Base-by-base conservation (phyloP, 2,888 invertebrate species). In the Mallateleia sp. region DNA sequence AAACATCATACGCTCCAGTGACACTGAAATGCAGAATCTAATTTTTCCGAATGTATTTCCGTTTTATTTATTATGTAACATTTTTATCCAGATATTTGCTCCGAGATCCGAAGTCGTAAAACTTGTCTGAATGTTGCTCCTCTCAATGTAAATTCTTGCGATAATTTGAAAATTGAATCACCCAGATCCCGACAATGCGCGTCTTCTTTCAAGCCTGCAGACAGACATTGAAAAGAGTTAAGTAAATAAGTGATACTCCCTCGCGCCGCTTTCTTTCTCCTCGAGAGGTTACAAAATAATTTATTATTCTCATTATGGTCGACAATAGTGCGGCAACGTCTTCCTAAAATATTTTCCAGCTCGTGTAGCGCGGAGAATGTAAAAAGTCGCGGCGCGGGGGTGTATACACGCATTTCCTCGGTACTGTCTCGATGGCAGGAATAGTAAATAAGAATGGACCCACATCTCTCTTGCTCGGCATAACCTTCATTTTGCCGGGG, bases 371-470 rank as follows among this genome's bases (percentile, higher is more conserved):
- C 47, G 14, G 18, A 25, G 56, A 78, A 77, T 80, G 75, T 56
- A 87, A 75, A 87, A 71, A 86, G 67, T 47, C 62, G 64, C 64
- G 5, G n/a, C 11, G 45, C 45, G 47, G 5, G n/a, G n/a, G 45
- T 56, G 47, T 60, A 54, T 34, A 42, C 60, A 69, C 42, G 38
- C 72, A 34, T 60, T 52, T n/a, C 60, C 69, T 45, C 32, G 58
- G 24, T 32, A 38, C 71, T 60, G 84, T 69, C 83, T 74, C 52
- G 64, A 24, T 34, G 75, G 74, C 58, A 52, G 82, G 92, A 93
- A 93, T 92, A 87, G 91, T 93, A 93, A 92, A 92, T 93, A 93
- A 91, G 91, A 93, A 93, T 92, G 89, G 88, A 60, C 88, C 87
- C 89, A 88, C 83, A 82, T 91, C 91, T 72, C 89, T 90, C 88